phyloP scores from a whole-genome alignment of 2,888 invertebrate species.

The Salticus scenicus region DNA sequence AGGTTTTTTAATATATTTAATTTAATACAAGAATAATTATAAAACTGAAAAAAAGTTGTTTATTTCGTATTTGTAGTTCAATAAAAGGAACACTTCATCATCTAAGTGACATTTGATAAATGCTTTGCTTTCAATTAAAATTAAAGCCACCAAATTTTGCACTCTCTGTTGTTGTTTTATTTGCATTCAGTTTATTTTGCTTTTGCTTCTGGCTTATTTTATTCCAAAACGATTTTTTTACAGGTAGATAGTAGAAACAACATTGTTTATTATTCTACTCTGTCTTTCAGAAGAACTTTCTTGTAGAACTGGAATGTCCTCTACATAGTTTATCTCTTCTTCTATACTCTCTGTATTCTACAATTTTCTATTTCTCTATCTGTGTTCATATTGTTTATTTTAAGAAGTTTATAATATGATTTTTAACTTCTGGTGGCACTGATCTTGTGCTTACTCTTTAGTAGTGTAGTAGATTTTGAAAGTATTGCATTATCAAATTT shows the following conservation, averaged over 20 bases:
- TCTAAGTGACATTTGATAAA: neutral
- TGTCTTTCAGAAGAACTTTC: neutral
- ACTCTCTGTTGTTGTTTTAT: neutral
- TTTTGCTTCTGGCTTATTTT: neutral
- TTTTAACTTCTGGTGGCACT: neutral
- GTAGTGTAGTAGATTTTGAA: neutral
- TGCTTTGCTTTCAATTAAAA: constrained; percentile 7
- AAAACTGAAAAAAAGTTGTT: too few species aligned
- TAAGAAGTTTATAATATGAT: neutral
- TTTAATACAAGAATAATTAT: too few species aligned
- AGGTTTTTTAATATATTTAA: too few species aligned
- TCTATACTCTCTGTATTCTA: neutral
- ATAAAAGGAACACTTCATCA: neutral
- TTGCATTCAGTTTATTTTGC: neutral
- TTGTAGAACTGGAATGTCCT: constrained; percentile 1
- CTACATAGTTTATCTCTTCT: neutral
- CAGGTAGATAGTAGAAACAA: neutral
- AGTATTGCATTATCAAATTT: neutral
- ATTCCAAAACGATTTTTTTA: constrained; percentile 1
- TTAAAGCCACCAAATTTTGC: neutral
- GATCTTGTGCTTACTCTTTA: neutral
- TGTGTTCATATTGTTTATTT: neutral
- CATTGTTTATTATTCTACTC: neutral
- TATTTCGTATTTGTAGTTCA: too few species aligned
- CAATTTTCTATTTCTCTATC: neutral